A percentile compares a stretch with the other conserved stretches of the same genome.
phyloP scores from a whole-genome alignment of 2,797 vertebrate genomes.

The Liasis olivaceus region DNA sequence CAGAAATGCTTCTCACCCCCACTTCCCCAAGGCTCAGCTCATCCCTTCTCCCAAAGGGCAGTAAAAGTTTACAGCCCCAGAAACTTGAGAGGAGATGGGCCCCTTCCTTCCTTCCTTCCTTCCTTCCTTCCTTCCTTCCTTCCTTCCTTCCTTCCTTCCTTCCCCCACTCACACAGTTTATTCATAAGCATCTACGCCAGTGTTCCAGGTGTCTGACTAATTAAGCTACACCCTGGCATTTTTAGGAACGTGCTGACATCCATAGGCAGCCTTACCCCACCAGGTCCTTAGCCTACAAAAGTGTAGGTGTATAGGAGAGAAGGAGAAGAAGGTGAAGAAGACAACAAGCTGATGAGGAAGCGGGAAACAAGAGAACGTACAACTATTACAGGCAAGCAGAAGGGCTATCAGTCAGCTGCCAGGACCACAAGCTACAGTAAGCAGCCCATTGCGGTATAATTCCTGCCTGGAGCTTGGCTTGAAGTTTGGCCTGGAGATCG shows the following conservation, averaged over 20 bases:
- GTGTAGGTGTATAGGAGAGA: background rate
- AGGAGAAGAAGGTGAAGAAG: background rate
- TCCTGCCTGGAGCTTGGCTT: background rate
- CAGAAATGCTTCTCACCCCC: background rate
- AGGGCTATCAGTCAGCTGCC: background rate
- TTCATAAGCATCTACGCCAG: background rate
- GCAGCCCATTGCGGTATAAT: background rate
- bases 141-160: background rate
- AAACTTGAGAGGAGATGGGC: background rate
- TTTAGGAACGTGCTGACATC: background rate
- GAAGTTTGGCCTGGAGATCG: too few species aligned
- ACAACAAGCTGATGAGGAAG: background rate
- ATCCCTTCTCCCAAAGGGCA: background rate
- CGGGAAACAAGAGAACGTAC: background rate
- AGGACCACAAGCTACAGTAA: background rate
- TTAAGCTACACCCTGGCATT: background rate
- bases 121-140: too few species aligned
- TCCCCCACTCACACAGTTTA: background rate
- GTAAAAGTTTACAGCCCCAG: background rate
- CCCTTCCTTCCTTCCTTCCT: background rate
- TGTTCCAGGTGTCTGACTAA: background rate
- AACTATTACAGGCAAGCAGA: background rate
- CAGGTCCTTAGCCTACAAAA: background rate
- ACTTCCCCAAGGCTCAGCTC: background rate
- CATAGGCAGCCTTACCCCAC: background rate